These are phyloP conservation scores for Catotricha subobsoleta DNA, from an alignment of 2,888 invertebrate genomes.

Conservation along the genomic window DNA sequence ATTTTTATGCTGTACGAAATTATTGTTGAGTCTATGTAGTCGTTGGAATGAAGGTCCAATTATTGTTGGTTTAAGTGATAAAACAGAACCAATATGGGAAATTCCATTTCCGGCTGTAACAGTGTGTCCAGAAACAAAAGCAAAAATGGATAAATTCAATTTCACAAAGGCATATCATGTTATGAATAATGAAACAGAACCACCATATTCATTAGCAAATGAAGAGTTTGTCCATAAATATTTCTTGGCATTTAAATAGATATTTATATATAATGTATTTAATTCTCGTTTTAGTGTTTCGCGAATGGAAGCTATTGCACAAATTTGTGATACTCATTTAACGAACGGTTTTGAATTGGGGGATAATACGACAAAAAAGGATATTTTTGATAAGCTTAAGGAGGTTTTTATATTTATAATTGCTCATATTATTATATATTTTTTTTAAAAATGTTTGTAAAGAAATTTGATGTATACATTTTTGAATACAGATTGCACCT, in stretches of 20 bases:
- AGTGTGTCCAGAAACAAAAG: slow-evolving; percentile 49
- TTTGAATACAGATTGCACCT: slow-evolving; percentile 21
- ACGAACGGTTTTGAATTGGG: slow-evolving; percentile 29
- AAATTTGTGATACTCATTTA: slow-evolving; percentile 41
- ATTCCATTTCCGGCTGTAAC: slow-evolving; percentile 49
- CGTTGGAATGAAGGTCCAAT: slow-evolving; percentile 53
- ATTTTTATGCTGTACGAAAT: slow-evolving; percentile 45
- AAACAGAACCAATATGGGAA: slow-evolving; percentile 39
- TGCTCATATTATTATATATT: not conserved
- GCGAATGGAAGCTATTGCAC: slow-evolving; percentile 36
- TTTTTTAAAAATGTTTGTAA: not conserved
- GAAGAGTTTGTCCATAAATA: too few relatives aligned
- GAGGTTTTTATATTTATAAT: not conserved
- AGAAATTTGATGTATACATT: not conserved
- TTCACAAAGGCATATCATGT: slow-evolving; percentile 33
- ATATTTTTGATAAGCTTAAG: not conserved
- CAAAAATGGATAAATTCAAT: slow-evolving; percentile 42
- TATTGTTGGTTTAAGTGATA: slow-evolving; percentile 56
- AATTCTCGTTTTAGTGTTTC: too few relatives aligned
- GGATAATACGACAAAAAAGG: not conserved
- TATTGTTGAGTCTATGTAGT: slow-evolving; percentile 14
- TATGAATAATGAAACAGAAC: too few relatives aligned
- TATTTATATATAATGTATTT: too few relatives aligned
- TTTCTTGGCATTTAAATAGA: too few relatives aligned
- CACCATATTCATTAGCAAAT: too few relatives aligned